phyloP scores from a whole-genome alignment of 2,888 invertebrate genomes.

The Myopa testacea region DNA sequence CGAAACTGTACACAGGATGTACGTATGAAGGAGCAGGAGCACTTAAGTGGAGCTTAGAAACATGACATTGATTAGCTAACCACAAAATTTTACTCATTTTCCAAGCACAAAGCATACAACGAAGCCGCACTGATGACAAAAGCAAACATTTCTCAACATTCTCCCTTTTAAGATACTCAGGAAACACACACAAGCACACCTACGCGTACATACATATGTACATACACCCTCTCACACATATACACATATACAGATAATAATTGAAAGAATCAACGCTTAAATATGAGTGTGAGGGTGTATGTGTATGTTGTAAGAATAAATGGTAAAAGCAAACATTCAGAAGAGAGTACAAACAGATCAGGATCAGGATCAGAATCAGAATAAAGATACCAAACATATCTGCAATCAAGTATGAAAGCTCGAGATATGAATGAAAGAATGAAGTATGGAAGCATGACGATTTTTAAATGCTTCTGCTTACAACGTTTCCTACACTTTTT shows the following conservation, averaged over 20 bases:
- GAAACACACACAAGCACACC: neutral
- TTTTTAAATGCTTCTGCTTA: too few species aligned
- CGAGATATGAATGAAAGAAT: neutral
- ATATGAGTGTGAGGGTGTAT: neutral
- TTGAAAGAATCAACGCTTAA: neutral
- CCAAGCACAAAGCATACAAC: too few species aligned
- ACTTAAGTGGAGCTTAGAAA: too few species aligned
- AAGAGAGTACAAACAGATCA: neutral
- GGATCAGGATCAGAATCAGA: neutral
- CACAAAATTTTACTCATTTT: too few species aligned
- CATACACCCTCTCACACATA: too few species aligned
- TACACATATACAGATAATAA: too few species aligned
- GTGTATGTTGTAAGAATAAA: neutral
- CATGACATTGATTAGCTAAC: too few species aligned
- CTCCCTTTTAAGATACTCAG: neutral
- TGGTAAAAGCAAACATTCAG: neutral
- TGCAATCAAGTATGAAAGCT: neutral
- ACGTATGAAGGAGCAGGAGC: too few species aligned
- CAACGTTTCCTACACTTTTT: too few species aligned
- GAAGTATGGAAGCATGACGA: neutral
- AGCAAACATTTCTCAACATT: slow-evolving; percentile 3
- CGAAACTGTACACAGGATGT: too few species aligned
- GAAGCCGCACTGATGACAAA: neutral
- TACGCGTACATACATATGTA: neutral
- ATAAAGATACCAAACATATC: neutral